phyloP scores from a whole-genome alignment of 1,140 invertebrate genomes.

The Agrilus planipennis region DNA sequence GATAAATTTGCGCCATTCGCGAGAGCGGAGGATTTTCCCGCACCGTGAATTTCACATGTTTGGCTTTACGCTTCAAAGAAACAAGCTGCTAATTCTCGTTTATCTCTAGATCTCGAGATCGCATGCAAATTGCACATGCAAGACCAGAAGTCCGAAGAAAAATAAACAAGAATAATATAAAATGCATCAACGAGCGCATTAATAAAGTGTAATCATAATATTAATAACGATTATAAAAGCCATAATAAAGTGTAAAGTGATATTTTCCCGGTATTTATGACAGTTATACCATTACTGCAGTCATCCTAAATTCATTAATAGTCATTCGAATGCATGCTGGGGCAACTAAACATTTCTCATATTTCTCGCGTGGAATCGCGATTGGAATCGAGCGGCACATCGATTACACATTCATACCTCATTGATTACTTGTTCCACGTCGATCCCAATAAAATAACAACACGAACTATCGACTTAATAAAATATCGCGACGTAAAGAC shows the following conservation, averaged over 20 bases:
- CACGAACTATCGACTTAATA: slow-evolving; percentile 2
- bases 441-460: slow-evolving; percentile 1
- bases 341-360: slow-evolving; percentile 17
- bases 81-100: too few relatives aligned
- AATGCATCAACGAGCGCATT: slow-evolving; percentile 4
- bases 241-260: slow-evolving; percentile 18
- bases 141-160: slow-evolving; percentile 3
- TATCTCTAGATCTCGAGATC: too few relatives aligned
- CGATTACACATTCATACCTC: not conserved
- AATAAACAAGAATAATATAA: slow-evolving; percentile 6
- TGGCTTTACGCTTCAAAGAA: too few relatives aligned
- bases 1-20: too few relatives aligned
- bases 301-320: slow-evolving; percentile 18
- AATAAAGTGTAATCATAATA: slow-evolving; percentile 19
- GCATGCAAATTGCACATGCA: too few relatives aligned
- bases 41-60: too few relatives aligned
- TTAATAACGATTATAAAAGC: slow-evolving; percentile 15
- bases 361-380: slow-evolving; percentile 12
- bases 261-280: slow-evolving; percentile 20
- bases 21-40: too few relatives aligned
- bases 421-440: not conserved
- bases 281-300: slow-evolving; percentile 15
- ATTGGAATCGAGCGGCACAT: not conserved
- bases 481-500: not conserved
- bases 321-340: slow-evolving; percentile 19